phyloP scores from a whole-genome alignment of 2,888 invertebrate genomes.

The Baccha elongata region DNA sequence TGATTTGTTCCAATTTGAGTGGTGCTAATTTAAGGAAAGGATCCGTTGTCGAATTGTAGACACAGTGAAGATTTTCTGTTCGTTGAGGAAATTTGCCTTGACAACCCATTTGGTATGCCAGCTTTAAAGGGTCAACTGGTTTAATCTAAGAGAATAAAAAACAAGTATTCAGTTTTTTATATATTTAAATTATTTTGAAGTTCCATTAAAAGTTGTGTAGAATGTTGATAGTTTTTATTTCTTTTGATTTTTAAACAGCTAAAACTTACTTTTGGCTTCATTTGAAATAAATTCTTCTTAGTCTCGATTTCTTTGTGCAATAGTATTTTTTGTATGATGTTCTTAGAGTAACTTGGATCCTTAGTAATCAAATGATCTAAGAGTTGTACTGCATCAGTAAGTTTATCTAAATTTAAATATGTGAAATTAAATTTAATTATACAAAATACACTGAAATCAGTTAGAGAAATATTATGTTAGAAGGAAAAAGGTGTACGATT shows the following conservation, averaged over 20 bases:
- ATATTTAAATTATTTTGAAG: too few relatives aligned
- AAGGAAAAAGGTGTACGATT: too few relatives aligned
- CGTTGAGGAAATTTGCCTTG: conserved; percentile 76
- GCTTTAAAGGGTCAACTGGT: too few relatives aligned
- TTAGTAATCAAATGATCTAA: background rate
- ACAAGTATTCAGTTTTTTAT: too few relatives aligned
- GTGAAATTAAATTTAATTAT: too few relatives aligned
- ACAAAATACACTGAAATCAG: too few relatives aligned
- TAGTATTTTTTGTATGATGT: conserved; percentile 16
- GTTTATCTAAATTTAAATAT: conserved; percentile 6
- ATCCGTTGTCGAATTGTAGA: conserved; percentile 78
- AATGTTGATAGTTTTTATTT: too few relatives aligned
- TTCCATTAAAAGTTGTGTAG: too few relatives aligned
- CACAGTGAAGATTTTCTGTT: conserved; percentile 74
- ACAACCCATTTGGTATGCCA: conserved; percentile 75
- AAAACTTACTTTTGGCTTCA: conserved; percentile 13
- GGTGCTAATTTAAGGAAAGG: conserved; percentile 78
- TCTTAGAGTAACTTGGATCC: conserved; percentile 20
- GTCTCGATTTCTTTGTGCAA: conserved; percentile 49
- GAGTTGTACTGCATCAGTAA: conserved; percentile 13
- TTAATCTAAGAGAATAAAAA: too few relatives aligned
- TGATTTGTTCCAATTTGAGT: conserved; percentile 78
- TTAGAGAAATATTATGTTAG: too few relatives aligned
- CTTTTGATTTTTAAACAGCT: too few relatives aligned
- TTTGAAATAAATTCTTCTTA: conserved; percentile 11